Conservation (phyloP, 2,797 vertebrate species). For the Morus bassanus region DNA sequence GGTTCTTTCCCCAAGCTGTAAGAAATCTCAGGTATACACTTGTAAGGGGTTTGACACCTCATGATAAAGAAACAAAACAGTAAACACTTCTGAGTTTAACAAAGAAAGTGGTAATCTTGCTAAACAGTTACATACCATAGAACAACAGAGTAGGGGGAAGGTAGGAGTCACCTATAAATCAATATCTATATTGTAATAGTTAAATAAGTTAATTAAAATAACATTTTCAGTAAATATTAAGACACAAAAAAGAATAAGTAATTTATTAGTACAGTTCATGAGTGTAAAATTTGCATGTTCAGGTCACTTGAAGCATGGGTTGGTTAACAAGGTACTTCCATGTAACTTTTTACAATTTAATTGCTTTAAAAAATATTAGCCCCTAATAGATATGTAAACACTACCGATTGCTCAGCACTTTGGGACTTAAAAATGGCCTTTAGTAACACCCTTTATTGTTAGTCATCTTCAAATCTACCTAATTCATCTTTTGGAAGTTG, state of each 20-base stretch:
- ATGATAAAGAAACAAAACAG: neutral
- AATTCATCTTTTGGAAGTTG: neutral
- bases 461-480: neutral
- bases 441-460: neutral
- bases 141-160: neutral
- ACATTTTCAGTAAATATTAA: neutral
- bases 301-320: neutral
- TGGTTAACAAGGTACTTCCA: neutral
- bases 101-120: neutral
- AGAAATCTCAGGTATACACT: neutral
- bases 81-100: neutral
- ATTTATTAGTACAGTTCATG: neutral
- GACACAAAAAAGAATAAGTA: neutral
- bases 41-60: neutral
- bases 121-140: neutral
- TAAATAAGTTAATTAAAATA: neutral
- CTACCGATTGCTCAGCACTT: neutral
- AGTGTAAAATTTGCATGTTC: neutral
- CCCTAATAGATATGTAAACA: neutral
- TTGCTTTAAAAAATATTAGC: neutral
- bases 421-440: neutral
- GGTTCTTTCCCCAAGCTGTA: constrained; percentile 49
- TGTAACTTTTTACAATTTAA: neutral
- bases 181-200: neutral
- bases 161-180: neutral